A percentile compares a stretch with the other conserved stretches of the same genome.
Conservation (phyloP, 2,113 vertebrate species). For the Trogon surrucura region DNA sequence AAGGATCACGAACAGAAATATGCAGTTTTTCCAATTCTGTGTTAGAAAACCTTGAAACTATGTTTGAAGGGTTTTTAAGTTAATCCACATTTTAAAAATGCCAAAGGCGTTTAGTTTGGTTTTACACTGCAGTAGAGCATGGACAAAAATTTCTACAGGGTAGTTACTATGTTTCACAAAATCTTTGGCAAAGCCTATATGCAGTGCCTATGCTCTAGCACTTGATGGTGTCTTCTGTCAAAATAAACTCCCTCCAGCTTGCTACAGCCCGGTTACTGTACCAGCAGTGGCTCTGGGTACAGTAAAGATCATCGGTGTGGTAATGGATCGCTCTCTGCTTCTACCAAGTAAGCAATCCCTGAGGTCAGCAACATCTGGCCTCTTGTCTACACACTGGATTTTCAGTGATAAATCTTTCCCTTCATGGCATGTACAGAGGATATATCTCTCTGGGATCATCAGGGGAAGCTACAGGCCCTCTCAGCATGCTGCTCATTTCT, state of each 20-base stretch:
- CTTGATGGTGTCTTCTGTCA: not conserved
- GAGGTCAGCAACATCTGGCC: not conserved
- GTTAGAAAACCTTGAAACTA: not conserved
- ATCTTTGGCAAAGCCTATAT: not conserved
- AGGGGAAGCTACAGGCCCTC: not conserved
- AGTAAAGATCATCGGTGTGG: fast-evolving
- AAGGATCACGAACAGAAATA: no score
- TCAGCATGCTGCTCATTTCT: not conserved
- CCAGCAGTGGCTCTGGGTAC: not conserved
- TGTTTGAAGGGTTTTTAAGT: not conserved
- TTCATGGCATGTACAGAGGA: not conserved
- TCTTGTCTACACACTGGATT: not conserved
- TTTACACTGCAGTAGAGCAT: not conserved
- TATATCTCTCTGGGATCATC: not conserved
- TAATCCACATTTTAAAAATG: not conserved
- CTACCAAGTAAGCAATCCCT: not conserved
- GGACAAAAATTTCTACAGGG: not conserved
- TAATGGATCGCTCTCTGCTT: not conserved
- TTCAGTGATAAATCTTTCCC: not conserved
- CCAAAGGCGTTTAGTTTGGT: not conserved
- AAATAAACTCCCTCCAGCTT: fast-evolving
- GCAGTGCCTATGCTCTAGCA: not conserved
- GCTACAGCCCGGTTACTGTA: fast-evolving
- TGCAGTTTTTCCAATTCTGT: no score
- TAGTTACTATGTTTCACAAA: fast-evolving